Percentiles rank a stretch among this genome's conserved stretches.
These are phyloP conservation scores for Crematogaster levior DNA, from an alignment of 2,888 invertebrate genomes.

Conservation along the genomic window DNA sequence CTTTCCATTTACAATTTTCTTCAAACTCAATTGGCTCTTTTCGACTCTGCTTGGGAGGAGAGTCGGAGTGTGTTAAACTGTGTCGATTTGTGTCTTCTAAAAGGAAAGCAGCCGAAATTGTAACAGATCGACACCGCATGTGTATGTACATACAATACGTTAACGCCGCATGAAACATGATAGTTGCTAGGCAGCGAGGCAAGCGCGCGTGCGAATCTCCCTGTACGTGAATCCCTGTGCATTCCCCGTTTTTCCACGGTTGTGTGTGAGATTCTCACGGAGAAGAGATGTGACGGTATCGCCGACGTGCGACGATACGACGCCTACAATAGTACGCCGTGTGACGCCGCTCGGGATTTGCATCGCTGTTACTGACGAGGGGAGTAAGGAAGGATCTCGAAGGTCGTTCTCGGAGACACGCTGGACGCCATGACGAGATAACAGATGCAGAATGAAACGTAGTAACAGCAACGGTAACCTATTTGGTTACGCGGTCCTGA, in stretches of 20 bases:
- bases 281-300: neutral
- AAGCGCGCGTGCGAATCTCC: neutral
- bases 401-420: conserved; percentile 56
- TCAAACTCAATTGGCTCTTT: no score
- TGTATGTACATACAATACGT: neutral
- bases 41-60: no score
- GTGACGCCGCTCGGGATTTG: neutral
- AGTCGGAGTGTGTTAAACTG: no score
- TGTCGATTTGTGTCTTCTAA: no score
- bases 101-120: no score
- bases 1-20: no score
- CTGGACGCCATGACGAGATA: conserved; percentile 83
- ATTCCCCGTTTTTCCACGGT: neutral
- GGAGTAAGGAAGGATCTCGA: neutral
- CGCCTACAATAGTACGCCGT: conserved; percentile 13
- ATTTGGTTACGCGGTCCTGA: conserved; percentile 84
- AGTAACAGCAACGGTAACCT: conserved; percentile 83
- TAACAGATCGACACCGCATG: neutral
- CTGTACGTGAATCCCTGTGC: neutral
- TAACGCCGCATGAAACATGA: neutral
- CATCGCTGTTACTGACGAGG: no score
- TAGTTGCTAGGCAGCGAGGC: conserved; percentile 7
- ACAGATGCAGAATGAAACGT: conserved; percentile 85
- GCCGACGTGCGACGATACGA: neutral
- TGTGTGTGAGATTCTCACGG: neutral